These are phyloP conservation scores for Chrysochloris asiatica DNA, from an alignment of 2,113 vertebrate genomes.

Conservation along the genomic window DNA sequence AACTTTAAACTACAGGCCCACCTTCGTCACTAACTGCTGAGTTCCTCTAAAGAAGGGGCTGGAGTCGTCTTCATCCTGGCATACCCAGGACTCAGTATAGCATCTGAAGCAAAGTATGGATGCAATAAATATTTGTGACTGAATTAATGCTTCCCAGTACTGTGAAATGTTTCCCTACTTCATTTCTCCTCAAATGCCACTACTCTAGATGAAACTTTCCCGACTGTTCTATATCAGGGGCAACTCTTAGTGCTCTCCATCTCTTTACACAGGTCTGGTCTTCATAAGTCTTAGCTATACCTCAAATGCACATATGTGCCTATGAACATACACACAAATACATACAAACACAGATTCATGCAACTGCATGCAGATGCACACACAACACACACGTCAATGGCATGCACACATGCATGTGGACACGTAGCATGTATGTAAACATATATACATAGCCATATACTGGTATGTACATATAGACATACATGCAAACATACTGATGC, in stretches of 20 bases:
- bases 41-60: not conserved
- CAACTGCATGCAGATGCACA: too few species aligned
- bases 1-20: not conserved
- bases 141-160: not conserved
- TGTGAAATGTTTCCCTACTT: not conserved
- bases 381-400: not conserved
- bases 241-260: not conserved
- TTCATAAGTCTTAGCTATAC: not conserved
- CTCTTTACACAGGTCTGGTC: not conserved
- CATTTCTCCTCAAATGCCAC: not conserved
- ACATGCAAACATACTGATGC: not conserved
- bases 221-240: not conserved
- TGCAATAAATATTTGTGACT: not conserved
- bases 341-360: too few species aligned
- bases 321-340: too few species aligned
- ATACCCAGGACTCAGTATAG: too few species aligned
- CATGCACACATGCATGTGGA: not conserved
- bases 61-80: not conserved
- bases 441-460: too few species aligned
- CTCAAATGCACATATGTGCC: not conserved
- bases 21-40: not conserved
- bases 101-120: not conserved
- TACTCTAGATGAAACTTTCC: not conserved
- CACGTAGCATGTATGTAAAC: too few species aligned
- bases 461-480: too few species aligned